Base-by-base conservation (phyloP, 2,888 invertebrate genomes). In the Hyposoter didymator region DNA sequence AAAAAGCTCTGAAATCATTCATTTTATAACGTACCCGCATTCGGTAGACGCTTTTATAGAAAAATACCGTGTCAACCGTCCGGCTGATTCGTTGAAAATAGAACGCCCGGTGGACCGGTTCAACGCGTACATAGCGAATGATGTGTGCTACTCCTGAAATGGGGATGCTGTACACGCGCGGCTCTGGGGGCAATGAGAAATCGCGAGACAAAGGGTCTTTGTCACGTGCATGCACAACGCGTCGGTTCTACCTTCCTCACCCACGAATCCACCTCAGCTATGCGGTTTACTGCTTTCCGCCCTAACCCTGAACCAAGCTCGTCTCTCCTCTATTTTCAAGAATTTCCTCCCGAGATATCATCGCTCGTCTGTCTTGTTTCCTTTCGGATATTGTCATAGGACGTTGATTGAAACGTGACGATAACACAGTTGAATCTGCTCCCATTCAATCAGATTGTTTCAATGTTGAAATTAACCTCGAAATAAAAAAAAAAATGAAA, bases 181-280 rank as follows among this genome's bases (percentile, higher is more conserved):
- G 39, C 52, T 39, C 19, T 22, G 39, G 55, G 17, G 62, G 67
- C 78, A 59, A 74, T 19, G 83, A 78, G 83, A 80, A 85, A 85
- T 81, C 80, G 74, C 80, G 75, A 81, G 84, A 88, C 88, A 88
- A 88, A 88, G 85, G 88, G 87, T 87, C 88, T 88, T 87, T 87
- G 88, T 88, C 87, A 85, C 62, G 75, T 80, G 66, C 82, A 74
- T 72, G 32, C 55, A 52, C n/a, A 22, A 49, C 62, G 75, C 84
- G 78, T 88, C 87, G 28, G 59, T 2, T 59, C 90, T 89, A 80
- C 87, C n/a, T 45, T 8, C n/a, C 59, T 64, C 64, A n/a, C 43
- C 32, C 32, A 10, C 64, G 10, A 39, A 12, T 32, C 32, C n/a
- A 19, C 28, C 55, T 22, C 52, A 43, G 12, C n/a, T 45, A 39